Evolutionary conservation across 2,797 vertebrate species (phyloP), one percentile per base, ranked within the genome.

Genomic region (Gymnodraco acuticeps): DNA sequence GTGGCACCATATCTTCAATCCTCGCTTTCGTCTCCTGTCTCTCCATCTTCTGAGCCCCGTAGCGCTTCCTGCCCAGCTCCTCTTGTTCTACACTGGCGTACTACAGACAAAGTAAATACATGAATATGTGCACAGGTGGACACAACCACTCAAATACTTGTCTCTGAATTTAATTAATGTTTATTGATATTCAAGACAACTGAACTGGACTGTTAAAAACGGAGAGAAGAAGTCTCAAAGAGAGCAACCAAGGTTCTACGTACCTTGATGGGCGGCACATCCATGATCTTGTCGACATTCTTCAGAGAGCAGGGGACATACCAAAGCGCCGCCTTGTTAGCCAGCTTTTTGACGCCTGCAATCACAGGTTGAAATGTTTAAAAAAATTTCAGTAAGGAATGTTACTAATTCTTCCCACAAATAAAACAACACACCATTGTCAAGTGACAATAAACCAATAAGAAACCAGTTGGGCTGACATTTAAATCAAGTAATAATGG

Each of bases 251-350:
- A 14, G 54, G 52, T 69, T 73, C 20, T 14, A 42, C 89, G 87
- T 94, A 99, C 98, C 97, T 96, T 93, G 23, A 99, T 95, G 0
- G 96, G 95, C 8, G 98, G 98, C 82, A 99, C 98, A 79, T 98
- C 96, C n/a, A 94, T 86, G 82, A 99, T 94, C 91, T 96, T 98
- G 87, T 96, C 95, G 61, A 98, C 96, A 0, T 98, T 96, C 90
- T 96, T 88, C 85, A 98, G 92, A 7, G 97, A 98, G 74, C 97
- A 93, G 0, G 98, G 97, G 76, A 99, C 98, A 0, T 99, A 99
- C 98, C 98, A 99, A 83, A 99, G 89, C 0, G 96, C 94, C 0
- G 98, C 98, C 83, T 96, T 97, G 90, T 98, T 99, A 7, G 97
- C 96, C 92, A 98, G 78, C 81, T 95, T 97, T 84, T 96, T 98